Evolutionary conservation across 1,140 invertebrate genomes (phyloP).

Genomic region (Rhysida immarginata): DNA sequence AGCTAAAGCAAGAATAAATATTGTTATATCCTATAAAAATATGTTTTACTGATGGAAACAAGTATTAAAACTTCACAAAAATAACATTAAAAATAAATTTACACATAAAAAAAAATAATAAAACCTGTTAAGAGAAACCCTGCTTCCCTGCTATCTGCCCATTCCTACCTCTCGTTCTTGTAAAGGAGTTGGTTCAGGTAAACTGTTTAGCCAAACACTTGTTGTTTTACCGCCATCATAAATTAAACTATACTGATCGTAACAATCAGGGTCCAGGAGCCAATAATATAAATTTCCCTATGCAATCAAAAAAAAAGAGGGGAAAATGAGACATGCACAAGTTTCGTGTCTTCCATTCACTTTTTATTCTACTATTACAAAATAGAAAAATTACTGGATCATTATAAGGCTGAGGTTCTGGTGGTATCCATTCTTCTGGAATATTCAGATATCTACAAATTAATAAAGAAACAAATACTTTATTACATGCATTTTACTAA

Average conservation of each 20-base stretch:
- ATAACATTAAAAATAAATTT: not conserved
- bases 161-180: slow-evolving; percentile 62
- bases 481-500: too few species aligned
- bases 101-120: not conserved
- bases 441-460: slow-evolving; percentile 65
- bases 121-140: not conserved
- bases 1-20: too few species aligned
- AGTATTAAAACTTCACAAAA: too few species aligned
- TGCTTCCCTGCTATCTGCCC: not conserved
- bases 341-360: not conserved
- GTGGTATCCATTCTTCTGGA: slow-evolving; percentile 81
- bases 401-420: slow-evolving; percentile 68
- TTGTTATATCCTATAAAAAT: too few species aligned
- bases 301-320: slow-evolving; percentile 14
- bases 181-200: slow-evolving; percentile 66
- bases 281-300: slow-evolving; percentile 82
- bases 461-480: too few species aligned
- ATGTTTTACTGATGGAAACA: too few species aligned
- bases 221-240: slow-evolving; percentile 59
- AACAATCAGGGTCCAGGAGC: slow-evolving; percentile 79
- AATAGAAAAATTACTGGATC: slow-evolving; percentile 30
- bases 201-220: slow-evolving; percentile 76
- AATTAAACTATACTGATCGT: slow-evolving; percentile 88
- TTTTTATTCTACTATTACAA: not conserved
- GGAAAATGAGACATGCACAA: not conserved